These are phyloP conservation scores for Rhinichthys osculus DNA, from an alignment of 2,797 vertebrate genomes.

Conservation along the genomic window DNA sequence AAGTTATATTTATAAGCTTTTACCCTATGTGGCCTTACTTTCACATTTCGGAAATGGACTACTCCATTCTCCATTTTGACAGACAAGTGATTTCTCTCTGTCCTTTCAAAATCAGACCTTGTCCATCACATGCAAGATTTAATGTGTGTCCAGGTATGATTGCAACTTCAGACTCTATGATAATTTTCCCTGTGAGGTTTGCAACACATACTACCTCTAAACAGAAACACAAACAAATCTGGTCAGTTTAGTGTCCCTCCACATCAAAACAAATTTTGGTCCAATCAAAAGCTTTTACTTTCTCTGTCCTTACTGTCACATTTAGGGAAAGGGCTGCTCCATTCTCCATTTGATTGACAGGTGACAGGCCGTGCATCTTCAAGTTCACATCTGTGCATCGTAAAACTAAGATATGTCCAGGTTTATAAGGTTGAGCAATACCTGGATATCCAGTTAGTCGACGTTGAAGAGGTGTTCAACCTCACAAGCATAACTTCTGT, in stretches of 20 bases:
- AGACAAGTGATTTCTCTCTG: neutral
- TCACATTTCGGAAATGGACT: conserved; percentile 1
- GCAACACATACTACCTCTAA: conserved; percentile 50
- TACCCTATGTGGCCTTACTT: neutral
- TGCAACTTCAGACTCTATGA: neutral
- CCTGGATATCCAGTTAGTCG: conserved; percentile 18
- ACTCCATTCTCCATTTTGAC: conserved; percentile 10
- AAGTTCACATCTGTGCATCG: conserved; percentile 23
- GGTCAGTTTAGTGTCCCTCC: neutral
- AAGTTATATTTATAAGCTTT: neutral
- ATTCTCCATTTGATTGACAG: conserved; percentile 65
- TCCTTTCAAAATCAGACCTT: conserved; percentile 60
- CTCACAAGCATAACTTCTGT: conserved; percentile 43
- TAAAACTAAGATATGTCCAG: conserved; percentile 62
- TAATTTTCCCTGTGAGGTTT: neutral
- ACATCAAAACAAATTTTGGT: neutral
- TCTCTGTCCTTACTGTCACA: conserved; percentile 64
- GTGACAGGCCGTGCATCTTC: conserved; percentile 1
- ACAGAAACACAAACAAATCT: neutral
- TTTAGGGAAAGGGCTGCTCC: conserved; percentile 63
- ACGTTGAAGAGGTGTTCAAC: conserved; percentile 16
- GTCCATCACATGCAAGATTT: conserved; percentile 54
- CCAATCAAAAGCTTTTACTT: neutral
- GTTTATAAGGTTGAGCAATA: conserved; percentile 6
- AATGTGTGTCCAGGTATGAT: neutral